Percentiles rank a stretch among this genome's conserved stretches.
Conservation (phyloP, 2,888 invertebrate species). For the Lasioglossum marginatum region DNA sequence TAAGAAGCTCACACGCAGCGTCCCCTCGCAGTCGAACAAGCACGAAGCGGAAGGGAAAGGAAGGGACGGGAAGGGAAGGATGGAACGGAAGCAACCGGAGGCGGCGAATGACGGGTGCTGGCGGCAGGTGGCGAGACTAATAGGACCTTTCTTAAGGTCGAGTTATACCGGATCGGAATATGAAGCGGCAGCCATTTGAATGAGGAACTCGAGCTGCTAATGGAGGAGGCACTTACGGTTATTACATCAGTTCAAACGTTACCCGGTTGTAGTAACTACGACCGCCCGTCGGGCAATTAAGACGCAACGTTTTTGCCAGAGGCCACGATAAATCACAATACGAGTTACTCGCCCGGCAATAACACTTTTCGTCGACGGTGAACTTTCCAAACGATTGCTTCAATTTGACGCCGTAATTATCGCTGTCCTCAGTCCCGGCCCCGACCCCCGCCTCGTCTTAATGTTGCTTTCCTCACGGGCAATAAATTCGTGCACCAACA, state of each 20-base stretch:
- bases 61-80: slow-evolving; percentile 7
- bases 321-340: slow-evolving; percentile 45
- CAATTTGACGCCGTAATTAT: slow-evolving; percentile 31
- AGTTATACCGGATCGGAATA: slow-evolving; percentile 66
- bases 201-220: slow-evolving; percentile 68
- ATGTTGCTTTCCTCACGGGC: slow-evolving; percentile 5
- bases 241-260: slow-evolving; percentile 67
- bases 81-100: neutral
- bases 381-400: slow-evolving; percentile 54
- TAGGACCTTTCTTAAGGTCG: slow-evolving; percentile 70
- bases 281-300: slow-evolving; percentile 55
- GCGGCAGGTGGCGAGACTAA: slow-evolving; percentile 72
- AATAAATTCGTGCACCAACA: slow-evolving; percentile 15
- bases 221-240: slow-evolving; percentile 69
- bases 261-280: slow-evolving; percentile 22
- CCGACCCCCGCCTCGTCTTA: neutral
- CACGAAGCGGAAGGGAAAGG: slow-evolving; percentile 10
- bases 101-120: slow-evolving; percentile 56
- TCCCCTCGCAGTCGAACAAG: slow-evolving; percentile 41
- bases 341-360: slow-evolving; percentile 29
- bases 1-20: slow-evolving; percentile 62
- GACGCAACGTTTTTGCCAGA: slow-evolving; percentile 44
- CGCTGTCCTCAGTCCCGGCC: neutral
- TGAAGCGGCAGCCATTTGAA: slow-evolving; percentile 69
- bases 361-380: slow-evolving; percentile 47